These are phyloP conservation scores for Drosophila nigromelanica DNA, from an alignment of 1,140 invertebrate genomes.

Conservation along the genomic window DNA sequence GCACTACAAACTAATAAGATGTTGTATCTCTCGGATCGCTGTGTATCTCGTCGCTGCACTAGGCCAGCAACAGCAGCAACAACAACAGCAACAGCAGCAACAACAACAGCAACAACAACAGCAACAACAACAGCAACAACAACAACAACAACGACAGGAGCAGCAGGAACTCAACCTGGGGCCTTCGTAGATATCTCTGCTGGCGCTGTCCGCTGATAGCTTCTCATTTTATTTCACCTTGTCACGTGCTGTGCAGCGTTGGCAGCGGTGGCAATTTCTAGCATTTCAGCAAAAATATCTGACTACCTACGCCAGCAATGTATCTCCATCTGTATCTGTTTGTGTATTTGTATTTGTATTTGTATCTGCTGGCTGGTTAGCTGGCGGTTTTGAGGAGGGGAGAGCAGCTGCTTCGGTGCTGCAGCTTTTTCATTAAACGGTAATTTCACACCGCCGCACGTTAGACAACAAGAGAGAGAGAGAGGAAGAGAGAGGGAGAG, in stretches of 20 bases:
- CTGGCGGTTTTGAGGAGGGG: too few relatives aligned
- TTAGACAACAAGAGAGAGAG: constrained; percentile 14
- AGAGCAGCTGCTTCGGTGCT: constrained; percentile 2
- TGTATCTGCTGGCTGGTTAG: constrained; percentile 13
- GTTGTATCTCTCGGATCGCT: constrained; percentile 61
- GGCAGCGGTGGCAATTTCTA: constrained; percentile 72
- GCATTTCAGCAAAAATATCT: constrained; percentile 77
- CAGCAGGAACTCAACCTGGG: neutral
- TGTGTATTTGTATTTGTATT: constrained; percentile 20
- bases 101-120: neutral
- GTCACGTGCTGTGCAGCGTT: constrained; percentile 71
- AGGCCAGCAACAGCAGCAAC: constrained; percentile 15
- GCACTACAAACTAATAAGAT: constrained; percentile 78
- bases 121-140: neutral
- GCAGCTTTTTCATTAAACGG: constrained; percentile 75
- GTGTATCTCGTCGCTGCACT: constrained; percentile 52
- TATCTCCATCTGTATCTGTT: constrained; percentile 32
- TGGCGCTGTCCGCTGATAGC: constrained; percentile 60
- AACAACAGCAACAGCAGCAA: neutral
- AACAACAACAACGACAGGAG: too few relatives aligned
- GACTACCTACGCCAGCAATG: constrained; percentile 63
- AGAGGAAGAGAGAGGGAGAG: neutral
- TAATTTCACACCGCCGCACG: constrained; percentile 66
- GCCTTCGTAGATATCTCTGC: neutral
- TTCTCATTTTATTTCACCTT: constrained; percentile 81